phyloP scores from a whole-genome alignment of 2,888 invertebrate genomes.

The Steromphala cineraria region DNA sequence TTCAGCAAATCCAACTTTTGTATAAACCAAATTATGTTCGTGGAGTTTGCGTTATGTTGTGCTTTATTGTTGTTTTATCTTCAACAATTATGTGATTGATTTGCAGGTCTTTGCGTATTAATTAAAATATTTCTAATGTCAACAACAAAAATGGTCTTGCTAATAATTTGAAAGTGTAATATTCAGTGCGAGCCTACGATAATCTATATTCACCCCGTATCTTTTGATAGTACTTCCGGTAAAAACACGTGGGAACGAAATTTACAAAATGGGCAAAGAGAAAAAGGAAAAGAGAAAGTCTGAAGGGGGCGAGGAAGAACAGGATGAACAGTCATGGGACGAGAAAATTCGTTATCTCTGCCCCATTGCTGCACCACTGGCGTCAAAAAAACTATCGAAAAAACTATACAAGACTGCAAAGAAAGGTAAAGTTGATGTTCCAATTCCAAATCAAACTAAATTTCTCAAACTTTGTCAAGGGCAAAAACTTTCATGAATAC shows the following conservation, averaged over 20 bases:
- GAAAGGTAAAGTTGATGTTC: constrained; percentile 47
- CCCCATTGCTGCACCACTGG: constrained; percentile 58
- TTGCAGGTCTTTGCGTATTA: no score
- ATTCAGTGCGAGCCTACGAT: neutral
- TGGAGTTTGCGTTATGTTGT: no score
- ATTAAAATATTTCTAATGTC: no score
- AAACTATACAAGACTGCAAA: constrained; percentile 59
- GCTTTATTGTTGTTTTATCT: no score
- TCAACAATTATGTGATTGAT: no score
- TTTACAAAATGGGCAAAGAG: constrained; percentile 28
- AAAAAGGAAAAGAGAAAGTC: constrained; percentile 32
- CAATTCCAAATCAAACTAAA: no score
- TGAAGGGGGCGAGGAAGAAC: constrained; percentile 27
- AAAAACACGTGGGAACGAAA: constrained; percentile 22
- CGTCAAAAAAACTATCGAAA: constrained; percentile 59
- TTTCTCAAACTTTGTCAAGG: no score
- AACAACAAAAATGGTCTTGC: neutral
- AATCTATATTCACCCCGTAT: neutral
- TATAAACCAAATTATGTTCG: no score
- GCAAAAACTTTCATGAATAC: no score
- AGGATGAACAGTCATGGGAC: constrained; percentile 46
- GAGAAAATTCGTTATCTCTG: constrained; percentile 48
- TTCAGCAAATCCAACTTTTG: no score
- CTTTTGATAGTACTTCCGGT: neutral
- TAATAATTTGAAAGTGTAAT: neutral